These are phyloP conservation scores for Mobula hypostoma DNA, from an alignment of 2,113 vertebrate genomes.

Conservation along the genomic window DNA sequence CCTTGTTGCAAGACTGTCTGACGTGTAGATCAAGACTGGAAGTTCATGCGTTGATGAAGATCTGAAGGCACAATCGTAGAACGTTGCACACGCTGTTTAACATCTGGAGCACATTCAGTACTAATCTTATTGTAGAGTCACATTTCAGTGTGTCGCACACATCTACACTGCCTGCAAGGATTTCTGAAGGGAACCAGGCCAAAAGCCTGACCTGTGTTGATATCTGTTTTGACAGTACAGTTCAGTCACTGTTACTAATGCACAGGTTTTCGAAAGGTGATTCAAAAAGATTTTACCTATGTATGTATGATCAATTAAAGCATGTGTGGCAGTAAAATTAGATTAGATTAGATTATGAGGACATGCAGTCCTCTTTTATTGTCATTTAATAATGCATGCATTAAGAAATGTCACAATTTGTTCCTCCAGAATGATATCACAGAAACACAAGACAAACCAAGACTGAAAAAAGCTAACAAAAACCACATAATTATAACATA, in stretches of 20 bases:
- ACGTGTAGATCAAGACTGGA: not conserved
- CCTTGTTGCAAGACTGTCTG: not conserved
- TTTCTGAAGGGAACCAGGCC: not conserved
- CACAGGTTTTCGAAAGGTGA: not conserved
- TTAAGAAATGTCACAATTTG: too few relatives aligned
- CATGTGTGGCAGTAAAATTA: too few relatives aligned
- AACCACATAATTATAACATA: too few relatives aligned
- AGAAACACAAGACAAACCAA: too few relatives aligned
- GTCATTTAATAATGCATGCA: too few relatives aligned
- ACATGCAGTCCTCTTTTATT: too few relatives aligned
- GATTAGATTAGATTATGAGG: too few relatives aligned
- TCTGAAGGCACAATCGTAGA: not conserved
- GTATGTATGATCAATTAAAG: not conserved
- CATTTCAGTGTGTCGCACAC: not conserved
- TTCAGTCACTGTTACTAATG: not conserved
- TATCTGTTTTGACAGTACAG: not conserved
- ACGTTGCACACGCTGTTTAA: not conserved
- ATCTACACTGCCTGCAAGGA: too few relatives aligned
- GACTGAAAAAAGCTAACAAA: too few relatives aligned
- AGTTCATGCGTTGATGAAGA: not conserved
- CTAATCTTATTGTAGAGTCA: not conserved
- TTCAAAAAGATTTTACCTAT: not conserved
- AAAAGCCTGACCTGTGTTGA: not conserved
- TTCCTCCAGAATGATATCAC: too few relatives aligned
- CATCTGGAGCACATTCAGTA: not conserved